A percentile compares a stretch with the other conserved stretches of the same genome.
Evolutionary conservation across 2,888 invertebrate genomes (phyloP).

Genomic region (Aleiodes testaceus): DNA sequence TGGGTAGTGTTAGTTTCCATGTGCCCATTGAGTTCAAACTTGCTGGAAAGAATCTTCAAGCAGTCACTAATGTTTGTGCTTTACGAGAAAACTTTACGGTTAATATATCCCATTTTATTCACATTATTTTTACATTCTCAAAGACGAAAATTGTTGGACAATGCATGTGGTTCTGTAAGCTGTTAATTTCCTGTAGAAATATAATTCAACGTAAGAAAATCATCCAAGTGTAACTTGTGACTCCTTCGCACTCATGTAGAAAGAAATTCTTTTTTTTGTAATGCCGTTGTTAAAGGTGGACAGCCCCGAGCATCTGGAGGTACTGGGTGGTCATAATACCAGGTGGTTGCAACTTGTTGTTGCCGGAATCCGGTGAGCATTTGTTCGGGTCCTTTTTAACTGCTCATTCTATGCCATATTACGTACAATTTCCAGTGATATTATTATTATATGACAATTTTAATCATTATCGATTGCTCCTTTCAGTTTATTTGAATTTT

Average conservation of each 20-base stretch:
- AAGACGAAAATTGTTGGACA: neutral
- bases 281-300: conserved; percentile 34
- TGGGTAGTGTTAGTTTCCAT: no score
- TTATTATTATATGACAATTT: no score
- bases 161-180: neutral
- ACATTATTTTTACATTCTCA: no score
- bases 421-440: no score
- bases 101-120: neutral
- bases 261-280: conserved; percentile 30
- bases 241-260: neutral
- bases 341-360: conserved; percentile 70
- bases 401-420: conserved; percentile 37
- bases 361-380: conserved; percentile 49
- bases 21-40: neutral
- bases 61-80: neutral
- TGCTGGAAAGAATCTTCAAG: neutral
- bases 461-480: no score
- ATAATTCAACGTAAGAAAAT: neutral
- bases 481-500: no score
- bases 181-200: neutral
- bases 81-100: no score
- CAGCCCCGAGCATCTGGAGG: conserved; percentile 63
- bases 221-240: conserved; percentile 17
- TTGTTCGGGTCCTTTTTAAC: conserved; percentile 47
- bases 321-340: conserved; percentile 63